Evolutionary conservation across 2,113 vertebrate species (phyloP).

Genomic region (Lutjanus erythropterus): DNA sequence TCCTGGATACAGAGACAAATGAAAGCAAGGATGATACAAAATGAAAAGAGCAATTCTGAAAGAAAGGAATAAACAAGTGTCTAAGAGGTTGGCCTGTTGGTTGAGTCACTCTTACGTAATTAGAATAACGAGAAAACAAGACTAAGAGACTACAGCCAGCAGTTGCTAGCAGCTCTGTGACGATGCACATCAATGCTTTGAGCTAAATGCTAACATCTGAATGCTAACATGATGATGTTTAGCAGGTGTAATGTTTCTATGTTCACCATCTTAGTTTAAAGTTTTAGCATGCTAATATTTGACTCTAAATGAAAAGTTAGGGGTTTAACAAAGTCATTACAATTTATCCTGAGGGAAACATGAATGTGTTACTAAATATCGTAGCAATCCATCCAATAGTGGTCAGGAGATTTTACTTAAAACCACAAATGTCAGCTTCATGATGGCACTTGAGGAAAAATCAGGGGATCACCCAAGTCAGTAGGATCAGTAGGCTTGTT

Average conservation of each 20-base stretch:
- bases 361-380: background rate
- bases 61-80: background rate
- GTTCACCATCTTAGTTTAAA: background rate
- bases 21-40: slow-evolving; percentile 2
- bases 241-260: background rate
- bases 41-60: background rate
- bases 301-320: background rate
- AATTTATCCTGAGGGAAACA: too few species aligned
- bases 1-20: slow-evolving; percentile 83
- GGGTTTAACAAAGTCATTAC: background rate
- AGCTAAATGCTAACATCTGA: background rate
- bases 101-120: background rate
- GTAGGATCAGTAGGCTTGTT: background rate
- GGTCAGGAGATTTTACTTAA: background rate
- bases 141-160: background rate
- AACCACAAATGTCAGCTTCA: background rate
- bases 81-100: too few species aligned
- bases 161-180: background rate
- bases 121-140: background rate
- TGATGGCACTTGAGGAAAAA: background rate
- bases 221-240: background rate
- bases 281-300: background rate
- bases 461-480: background rate
- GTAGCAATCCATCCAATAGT: background rate
- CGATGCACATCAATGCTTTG: background rate